These are phyloP conservation scores for Psittacula derbiana DNA, from an alignment of 2,797 vertebrate species.

Conservation along the genomic window DNA sequence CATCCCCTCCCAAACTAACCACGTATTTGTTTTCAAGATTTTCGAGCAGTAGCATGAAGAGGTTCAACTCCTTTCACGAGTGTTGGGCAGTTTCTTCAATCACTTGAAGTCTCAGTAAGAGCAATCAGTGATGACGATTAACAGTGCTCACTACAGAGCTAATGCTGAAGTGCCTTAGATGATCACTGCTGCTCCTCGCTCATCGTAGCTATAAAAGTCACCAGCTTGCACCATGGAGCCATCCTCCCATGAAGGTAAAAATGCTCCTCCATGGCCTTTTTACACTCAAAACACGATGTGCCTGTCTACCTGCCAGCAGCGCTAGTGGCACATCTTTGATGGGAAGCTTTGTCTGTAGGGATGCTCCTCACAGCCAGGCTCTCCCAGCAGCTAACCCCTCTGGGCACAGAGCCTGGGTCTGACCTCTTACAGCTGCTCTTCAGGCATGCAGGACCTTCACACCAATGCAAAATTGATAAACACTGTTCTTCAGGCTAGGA, in stretches of 20 bases:
- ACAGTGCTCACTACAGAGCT: constrained; percentile 45
- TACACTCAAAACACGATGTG: neutral
- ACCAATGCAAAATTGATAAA: neutral
- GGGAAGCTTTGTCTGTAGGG: neutral
- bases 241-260: neutral
- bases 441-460: neutral
- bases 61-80: constrained; percentile 62
- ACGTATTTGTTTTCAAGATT: constrained; percentile 73
- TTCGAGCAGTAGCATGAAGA: constrained; percentile 59
- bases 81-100: constrained; percentile 57
- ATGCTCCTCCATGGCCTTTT: neutral
- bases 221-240: neutral
- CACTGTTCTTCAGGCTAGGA: neutral
- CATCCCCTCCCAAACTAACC: constrained; percentile 41
- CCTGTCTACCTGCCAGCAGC: neutral
- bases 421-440: neutral
- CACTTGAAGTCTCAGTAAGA: constrained; percentile 69
- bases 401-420: neutral
- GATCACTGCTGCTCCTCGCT: neutral
- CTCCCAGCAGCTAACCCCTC: neutral
- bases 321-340: neutral
- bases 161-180: constrained; percentile 33
- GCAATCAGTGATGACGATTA: constrained; percentile 69
- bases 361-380: neutral
- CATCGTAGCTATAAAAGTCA: neutral